Percentiles rank a stretch among this genome's conserved stretches.
phyloP scores from a whole-genome alignment of 2,113 vertebrate species.

The Brienomyrus brachyistius region DNA sequence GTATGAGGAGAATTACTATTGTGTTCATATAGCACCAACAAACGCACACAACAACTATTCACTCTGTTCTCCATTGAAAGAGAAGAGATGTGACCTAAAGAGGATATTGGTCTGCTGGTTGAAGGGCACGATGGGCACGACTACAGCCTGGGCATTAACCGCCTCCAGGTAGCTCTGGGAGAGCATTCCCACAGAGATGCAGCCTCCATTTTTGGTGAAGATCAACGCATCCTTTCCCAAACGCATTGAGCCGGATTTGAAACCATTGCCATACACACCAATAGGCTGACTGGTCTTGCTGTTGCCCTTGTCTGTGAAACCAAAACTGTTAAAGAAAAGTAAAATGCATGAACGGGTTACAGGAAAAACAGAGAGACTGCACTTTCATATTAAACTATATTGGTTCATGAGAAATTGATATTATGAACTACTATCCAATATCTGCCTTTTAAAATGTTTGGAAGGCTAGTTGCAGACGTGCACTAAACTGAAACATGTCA shows the following conservation, averaged over 20 bases:
- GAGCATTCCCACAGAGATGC: constrained; percentile 65
- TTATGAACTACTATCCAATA: background rate
- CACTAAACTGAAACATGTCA: too few species aligned
- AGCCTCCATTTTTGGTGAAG: constrained; percentile 73
- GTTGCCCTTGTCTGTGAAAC: constrained; percentile 67
- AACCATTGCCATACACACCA: constrained; percentile 72
- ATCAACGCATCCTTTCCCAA: constrained; percentile 70
- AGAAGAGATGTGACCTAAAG: constrained; percentile 2
- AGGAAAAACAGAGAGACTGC: background rate
- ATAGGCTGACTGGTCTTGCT: constrained; percentile 58
- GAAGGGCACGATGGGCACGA: constrained; percentile 72
- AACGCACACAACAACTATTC: background rate
- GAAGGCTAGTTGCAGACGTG: too few species aligned
- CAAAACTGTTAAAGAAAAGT: constrained; percentile 57
- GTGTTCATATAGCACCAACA: background rate
- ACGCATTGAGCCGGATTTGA: constrained; percentile 74
- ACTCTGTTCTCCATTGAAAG: background rate
- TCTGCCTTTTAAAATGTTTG: too few species aligned
- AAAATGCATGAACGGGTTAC: background rate
- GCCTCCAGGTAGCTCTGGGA: constrained; percentile 69
- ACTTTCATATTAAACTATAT: background rate
- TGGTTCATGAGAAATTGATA: background rate
- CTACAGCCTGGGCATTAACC: constrained; percentile 66
- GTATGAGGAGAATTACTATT: background rate
- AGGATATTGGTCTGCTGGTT: constrained; percentile 75